A percentile compares a stretch with the other conserved stretches of the same genome.
phyloP scores from a whole-genome alignment of 2,113 vertebrate species.

The Hippocampus guttulatus region DNA sequence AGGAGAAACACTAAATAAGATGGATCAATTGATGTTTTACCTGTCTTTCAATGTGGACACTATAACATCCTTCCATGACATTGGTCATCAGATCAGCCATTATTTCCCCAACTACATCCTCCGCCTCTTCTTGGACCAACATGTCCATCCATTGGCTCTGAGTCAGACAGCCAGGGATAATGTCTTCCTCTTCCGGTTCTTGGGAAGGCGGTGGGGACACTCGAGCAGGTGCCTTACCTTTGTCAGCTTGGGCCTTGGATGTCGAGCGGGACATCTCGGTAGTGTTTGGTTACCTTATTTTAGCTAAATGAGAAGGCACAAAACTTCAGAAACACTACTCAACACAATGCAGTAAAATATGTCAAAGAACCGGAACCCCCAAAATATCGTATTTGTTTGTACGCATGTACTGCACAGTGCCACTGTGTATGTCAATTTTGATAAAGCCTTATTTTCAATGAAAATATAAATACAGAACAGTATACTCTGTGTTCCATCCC shows the following conservation, averaged over 20 bases:
- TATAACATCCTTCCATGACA: conserved; percentile 62
- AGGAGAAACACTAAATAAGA: neutral
- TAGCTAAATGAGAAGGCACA: neutral
- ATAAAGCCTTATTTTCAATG: neutral
- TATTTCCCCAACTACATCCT: conserved; percentile 63
- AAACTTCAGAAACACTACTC: neutral
- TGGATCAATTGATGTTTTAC: conserved; percentile 48
- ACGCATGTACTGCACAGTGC: neutral
- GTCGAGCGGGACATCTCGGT: conserved; percentile 55
- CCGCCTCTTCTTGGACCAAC: conserved; percentile 60
- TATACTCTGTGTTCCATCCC: neutral
- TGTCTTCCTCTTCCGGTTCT: conserved; percentile 38
- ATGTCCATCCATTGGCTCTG: conserved; percentile 67
- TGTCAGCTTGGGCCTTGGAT: conserved; percentile 62
- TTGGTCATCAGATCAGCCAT: conserved; percentile 64
- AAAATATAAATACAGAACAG: neutral
- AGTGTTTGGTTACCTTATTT: neutral
- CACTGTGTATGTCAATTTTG: neutral
- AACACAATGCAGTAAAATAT: neutral
- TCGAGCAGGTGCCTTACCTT: conserved; percentile 13
- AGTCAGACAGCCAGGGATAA: conserved; percentile 55
- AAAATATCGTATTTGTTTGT: neutral
- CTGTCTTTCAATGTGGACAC: conserved; percentile 63
- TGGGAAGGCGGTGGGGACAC: conserved; percentile 16
- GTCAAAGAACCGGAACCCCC: no score